Base-by-base conservation (phyloP, 2,797 vertebrate genomes). In the Molossus molossus region DNA sequence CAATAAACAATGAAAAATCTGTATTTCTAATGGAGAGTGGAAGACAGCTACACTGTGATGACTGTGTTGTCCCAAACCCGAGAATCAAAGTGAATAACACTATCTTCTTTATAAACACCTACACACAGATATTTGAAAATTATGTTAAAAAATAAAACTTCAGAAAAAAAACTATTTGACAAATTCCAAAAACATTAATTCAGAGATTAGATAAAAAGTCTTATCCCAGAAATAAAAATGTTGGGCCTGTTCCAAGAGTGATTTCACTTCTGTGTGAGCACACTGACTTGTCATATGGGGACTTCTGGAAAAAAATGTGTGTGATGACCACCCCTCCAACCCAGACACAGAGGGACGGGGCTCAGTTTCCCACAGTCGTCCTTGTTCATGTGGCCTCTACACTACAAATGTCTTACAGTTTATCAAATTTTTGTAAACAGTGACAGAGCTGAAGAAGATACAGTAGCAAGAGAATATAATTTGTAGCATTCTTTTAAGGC, bases 391-490 rank as follows among this genome's bases (percentile, higher is more conserved):
- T 86, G 55, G 40, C 67, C 8, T 77, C 8, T 7, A 9, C 5
- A 37, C 29, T 62, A 33, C 45, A 29, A 60, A 73, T 20, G 33
- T 37, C 37, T 91, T 18, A 50, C 65, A 27, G 18, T 45, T 87
- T 55, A 65, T 50, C 86, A 50, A 89, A 93, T 91, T 75, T 75
- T 50, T 92, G 15, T n/a, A 57, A 93, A 29, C 40, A 67, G 23
- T 50, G 17, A 90, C 33, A 72, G 18, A 60, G 73, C 13, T 73
- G 20, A 88, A 80, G 13, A 82, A 92, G 90, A 89, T 23, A 57
- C 9, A 81, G 57, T 14, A 93, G 55, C 23, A 75, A 79, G 23
- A 20, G 21, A 87, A 76, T n/a, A 60, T 3, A 40, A 45, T 75
- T 79, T 64, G 57, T 69, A 90, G 55, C 12, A 25, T 25, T 72